A percentile compares a stretch with the other conserved stretches of the same genome.
These are phyloP conservation scores for Bombylius discolor DNA, from an alignment of 2,888 invertebrate genomes.

Conservation along the genomic window DNA sequence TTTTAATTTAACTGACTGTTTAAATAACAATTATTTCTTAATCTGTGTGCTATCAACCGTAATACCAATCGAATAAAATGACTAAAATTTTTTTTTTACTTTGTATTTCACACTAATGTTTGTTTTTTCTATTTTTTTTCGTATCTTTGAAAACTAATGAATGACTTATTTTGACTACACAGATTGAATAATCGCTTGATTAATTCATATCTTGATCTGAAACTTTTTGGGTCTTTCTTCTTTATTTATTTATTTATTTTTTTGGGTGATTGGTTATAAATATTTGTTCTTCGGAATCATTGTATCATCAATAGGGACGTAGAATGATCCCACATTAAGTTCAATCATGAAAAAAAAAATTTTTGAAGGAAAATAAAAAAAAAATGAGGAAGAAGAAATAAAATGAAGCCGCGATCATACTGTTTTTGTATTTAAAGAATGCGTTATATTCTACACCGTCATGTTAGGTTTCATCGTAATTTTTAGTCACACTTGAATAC, in stretches of 20 bases:
- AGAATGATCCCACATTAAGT: no score
- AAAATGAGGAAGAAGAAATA: no score
- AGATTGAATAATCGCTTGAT: conserved; percentile 12
- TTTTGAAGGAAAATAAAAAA: no score
- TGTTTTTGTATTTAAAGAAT: no score
- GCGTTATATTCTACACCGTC: no score
- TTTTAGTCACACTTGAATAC: not conserved
- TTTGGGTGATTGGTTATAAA: conserved; percentile 3
- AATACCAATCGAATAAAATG: not conserved
- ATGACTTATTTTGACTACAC: conserved; percentile 5
- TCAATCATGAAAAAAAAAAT: no score
- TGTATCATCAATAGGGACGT: not conserved
- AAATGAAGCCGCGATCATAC: no score
- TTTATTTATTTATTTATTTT: no score
- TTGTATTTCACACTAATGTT: no score
- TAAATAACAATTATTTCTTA: not conserved
- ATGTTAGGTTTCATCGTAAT: not conserved
- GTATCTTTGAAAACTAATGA: conserved; percentile 4
- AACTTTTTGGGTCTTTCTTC: not conserved
- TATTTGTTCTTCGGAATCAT: conserved; percentile 3
- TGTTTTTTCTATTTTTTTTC: no score
- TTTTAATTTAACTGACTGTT: not conserved
- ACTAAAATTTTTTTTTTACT: not conserved
- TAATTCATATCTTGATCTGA: conserved; percentile 7
- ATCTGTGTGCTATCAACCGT: not conserved